Evolutionary conservation across 2,888 invertebrate species (phyloP).

Genomic region (Sympetrum striolatum): DNA sequence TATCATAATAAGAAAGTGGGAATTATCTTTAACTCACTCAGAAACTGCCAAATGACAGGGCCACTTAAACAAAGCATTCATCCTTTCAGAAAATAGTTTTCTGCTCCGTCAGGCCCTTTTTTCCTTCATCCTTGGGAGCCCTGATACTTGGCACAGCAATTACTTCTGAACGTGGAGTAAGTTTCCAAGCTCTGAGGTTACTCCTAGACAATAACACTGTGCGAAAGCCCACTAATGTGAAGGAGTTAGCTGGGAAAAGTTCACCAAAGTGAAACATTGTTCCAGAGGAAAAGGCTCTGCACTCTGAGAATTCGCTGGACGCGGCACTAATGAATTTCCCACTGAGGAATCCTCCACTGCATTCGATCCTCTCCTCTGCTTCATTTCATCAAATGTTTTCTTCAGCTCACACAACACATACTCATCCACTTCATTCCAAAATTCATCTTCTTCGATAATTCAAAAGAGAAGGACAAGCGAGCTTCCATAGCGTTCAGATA

Average conservation of each 20-base stretch:
- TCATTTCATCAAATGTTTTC: not conserved
- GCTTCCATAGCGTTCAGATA: not conserved
- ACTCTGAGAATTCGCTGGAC: not conserved
- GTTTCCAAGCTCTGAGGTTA: constrained; percentile 1
- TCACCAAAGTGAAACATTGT: not conserved
- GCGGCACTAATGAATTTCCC: not conserved
- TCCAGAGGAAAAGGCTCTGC: not conserved
- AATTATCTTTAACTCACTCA: not conserved
- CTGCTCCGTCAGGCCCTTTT: not conserved
- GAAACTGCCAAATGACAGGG: not conserved
- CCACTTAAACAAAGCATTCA: not conserved
- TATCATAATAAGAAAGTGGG: too few species aligned
- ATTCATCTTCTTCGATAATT: not conserved
- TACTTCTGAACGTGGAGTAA: not conserved
- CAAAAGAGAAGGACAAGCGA: not conserved
- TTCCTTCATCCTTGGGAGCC: not conserved
- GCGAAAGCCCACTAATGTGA: not conserved
- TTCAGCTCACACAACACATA: not conserved
- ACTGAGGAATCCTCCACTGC: not conserved
- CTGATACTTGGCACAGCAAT: not conserved
- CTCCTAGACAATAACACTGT: not conserved
- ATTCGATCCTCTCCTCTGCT: not conserved
- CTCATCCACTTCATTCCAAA: not conserved
- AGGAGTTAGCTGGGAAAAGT: not conserved
- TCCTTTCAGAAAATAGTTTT: not conserved